Percentiles rank a stretch among this genome's conserved stretches.
Conservation (phyloP, 2,113 vertebrate species). For the Bujurquina vittata region DNA sequence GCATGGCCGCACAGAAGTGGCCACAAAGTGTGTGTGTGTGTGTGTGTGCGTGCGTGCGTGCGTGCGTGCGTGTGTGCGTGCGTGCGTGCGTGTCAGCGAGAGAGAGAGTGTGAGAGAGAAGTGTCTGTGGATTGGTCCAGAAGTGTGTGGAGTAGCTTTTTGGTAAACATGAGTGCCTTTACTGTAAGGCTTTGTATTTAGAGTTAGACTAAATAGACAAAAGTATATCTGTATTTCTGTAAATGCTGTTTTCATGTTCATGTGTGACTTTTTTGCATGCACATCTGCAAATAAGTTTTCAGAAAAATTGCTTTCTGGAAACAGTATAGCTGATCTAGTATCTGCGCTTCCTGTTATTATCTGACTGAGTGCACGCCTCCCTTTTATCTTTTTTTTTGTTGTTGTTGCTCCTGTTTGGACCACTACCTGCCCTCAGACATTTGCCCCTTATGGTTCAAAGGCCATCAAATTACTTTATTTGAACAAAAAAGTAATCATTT, state of each 20-base stretch:
- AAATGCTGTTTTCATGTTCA: neutral
- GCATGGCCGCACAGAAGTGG: neutral
- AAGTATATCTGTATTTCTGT: neutral
- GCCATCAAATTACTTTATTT: no score
- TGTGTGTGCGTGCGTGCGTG: neutral
- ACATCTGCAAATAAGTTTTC: neutral
- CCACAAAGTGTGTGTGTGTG: neutral
- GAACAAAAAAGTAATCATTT: neutral
- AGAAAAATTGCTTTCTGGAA: conserved; percentile 5
- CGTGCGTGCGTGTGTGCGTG: no score
- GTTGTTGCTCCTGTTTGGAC: neutral
- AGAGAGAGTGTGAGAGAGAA: no score
- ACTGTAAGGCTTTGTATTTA: conserved; percentile 10
- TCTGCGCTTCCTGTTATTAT: neutral
- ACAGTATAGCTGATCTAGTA: neutral
- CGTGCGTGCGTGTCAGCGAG: no score
- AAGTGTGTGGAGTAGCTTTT: neutral
- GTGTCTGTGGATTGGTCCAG: neutral
- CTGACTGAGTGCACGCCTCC: no score
- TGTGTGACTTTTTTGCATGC: neutral
- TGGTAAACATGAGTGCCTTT: conserved; percentile 19
- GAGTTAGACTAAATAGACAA: neutral
- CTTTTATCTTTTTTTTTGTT: neutral
- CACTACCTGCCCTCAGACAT: neutral
- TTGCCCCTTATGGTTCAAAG: no score